Evolutionary conservation across 2,888 invertebrate genomes (phyloP).

Genomic region (Nesidiocoris tenuis): DNA sequence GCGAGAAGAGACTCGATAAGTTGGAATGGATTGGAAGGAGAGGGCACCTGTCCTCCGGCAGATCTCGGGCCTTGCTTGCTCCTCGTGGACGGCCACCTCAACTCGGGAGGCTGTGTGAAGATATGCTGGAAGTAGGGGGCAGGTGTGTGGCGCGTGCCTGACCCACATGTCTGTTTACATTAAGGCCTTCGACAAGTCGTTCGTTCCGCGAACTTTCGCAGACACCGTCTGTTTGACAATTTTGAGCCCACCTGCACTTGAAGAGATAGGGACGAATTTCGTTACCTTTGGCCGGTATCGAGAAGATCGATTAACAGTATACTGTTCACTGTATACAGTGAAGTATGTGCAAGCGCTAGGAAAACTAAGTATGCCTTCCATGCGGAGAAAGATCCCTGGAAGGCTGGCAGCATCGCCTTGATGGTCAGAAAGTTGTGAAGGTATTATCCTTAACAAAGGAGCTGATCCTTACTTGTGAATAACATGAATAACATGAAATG

Average conservation of each 20-base stretch:
- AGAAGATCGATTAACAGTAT: too few species aligned
- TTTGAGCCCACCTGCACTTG: not conserved
- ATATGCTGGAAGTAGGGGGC: constrained; percentile 12
- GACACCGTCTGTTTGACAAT: not conserved
- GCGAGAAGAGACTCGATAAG: not conserved
- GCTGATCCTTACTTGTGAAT: too few species aligned
- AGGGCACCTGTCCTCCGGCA: constrained; percentile 16
- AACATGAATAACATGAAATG: too few species aligned
- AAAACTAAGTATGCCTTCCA: too few species aligned
- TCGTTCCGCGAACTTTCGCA: constrained; percentile 14
- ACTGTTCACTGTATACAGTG: too few species aligned
- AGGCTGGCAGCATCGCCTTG: too few species aligned
- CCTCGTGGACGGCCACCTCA: constrained; percentile 7
- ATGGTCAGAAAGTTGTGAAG: too few species aligned
- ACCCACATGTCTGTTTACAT: constrained; percentile 40
- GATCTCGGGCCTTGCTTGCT: not conserved
- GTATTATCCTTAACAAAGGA: too few species aligned
- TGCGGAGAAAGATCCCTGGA: too few species aligned
- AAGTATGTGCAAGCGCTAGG: too few species aligned
- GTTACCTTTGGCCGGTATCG: too few species aligned
- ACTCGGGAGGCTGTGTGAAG: constrained; percentile 1
- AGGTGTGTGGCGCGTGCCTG: constrained; percentile 41
- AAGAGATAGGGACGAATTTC: not conserved
- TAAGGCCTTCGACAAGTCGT: constrained; percentile 12
- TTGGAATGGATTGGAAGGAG: not conserved